These are phyloP conservation scores for Cottoperca gobio DNA, from an alignment of 2,797 vertebrate genomes.

Conservation along the genomic window DNA sequence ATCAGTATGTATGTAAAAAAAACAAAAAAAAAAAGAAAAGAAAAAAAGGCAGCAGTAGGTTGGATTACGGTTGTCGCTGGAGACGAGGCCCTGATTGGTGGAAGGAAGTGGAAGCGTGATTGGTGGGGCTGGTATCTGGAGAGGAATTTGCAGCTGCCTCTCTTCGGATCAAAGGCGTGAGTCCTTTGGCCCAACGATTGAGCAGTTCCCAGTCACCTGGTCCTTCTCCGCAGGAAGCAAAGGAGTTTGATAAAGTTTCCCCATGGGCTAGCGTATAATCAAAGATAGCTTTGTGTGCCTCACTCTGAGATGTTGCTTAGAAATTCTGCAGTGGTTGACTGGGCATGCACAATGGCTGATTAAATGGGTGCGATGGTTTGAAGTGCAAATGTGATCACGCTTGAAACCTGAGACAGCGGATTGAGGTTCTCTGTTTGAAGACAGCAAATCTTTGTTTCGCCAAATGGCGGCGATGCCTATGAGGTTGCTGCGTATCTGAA, in stretches of 20 bases:
- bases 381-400: slow-evolving; percentile 90
- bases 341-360: slow-evolving; percentile 87
- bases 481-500: slow-evolving; percentile 17
- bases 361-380: slow-evolving; percentile 87
- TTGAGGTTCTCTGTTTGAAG: slow-evolving; percentile 76
- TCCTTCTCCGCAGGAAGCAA: slow-evolving; percentile 74
- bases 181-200: slow-evolving; percentile 68
- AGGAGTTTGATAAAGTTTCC: slow-evolving; percentile 84
- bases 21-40: no score
- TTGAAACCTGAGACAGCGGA: slow-evolving; percentile 84
- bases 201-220: slow-evolving; percentile 84
- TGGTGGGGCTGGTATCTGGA: slow-evolving; percentile 66
- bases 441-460: slow-evolving; percentile 63
- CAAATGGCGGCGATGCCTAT: slow-evolving; percentile 46
- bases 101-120: slow-evolving; percentile 49
- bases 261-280: slow-evolving; percentile 82
- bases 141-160: slow-evolving; percentile 71
- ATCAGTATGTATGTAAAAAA: slow-evolving; percentile 29
- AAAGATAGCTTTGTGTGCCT: slow-evolving; percentile 89
- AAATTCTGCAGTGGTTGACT: slow-evolving; percentile 84
- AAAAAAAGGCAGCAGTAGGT: slow-evolving; percentile 47
- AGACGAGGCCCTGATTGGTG: slow-evolving; percentile 72
- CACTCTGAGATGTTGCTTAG: slow-evolving; percentile 80
- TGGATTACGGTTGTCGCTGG: slow-evolving; percentile 53
- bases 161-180: slow-evolving; percentile 76